Conservation (phyloP, 2,113 vertebrate species). For the Salvator merianae region DNA sequence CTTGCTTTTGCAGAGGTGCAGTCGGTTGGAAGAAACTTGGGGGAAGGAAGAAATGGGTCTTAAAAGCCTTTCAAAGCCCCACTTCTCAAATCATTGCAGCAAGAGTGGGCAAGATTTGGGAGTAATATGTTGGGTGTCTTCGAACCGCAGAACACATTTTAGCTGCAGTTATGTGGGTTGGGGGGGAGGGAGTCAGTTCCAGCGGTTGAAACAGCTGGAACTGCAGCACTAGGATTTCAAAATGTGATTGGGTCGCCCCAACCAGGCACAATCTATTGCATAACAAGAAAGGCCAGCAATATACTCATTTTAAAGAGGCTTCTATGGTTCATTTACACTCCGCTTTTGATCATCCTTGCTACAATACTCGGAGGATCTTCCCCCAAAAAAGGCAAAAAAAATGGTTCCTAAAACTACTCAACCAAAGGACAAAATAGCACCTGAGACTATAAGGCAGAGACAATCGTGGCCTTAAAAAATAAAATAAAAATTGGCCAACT, state of each 20-base stretch:
- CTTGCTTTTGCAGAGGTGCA: constrained; percentile 18
- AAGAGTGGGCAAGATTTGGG: not conserved
- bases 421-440: no score
- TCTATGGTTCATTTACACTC: no score
- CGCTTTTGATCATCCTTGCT: no score
- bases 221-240: not conserved
- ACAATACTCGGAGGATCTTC: no score
- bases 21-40: constrained; percentile 19
- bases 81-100: rapidly evolving
- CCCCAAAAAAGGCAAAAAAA: no score
- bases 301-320: not conserved
- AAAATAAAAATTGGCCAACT: no score
- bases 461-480: no score
- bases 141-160: not conserved
- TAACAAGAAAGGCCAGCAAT: not conserved
- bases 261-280: no score
- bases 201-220: not conserved
- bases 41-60: not conserved
- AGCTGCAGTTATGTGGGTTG: not conserved
- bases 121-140: rapidly evolving
- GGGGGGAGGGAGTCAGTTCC: not conserved
- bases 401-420: no score
- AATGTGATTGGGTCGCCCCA: not conserved
- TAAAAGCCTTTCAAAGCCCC: not conserved
- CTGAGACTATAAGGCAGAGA: no score